Percentiles rank a stretch among this genome's conserved stretches.
These are phyloP conservation scores for Conchocele bisecta DNA, from an alignment of 2,888 invertebrate genomes.

Conservation along the genomic window DNA sequence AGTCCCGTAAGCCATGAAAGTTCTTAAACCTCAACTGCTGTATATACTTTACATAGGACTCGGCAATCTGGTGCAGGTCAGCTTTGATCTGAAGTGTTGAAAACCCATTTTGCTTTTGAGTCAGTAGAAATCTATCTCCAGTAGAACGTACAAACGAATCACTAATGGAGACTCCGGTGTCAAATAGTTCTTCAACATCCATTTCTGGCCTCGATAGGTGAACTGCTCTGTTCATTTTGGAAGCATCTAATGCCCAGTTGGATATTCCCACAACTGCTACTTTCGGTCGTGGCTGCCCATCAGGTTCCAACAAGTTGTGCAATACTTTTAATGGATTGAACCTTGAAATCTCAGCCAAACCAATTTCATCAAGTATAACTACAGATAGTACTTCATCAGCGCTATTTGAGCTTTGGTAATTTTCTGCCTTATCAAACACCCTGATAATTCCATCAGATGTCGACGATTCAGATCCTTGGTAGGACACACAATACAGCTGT, in stretches of 20 bases:
- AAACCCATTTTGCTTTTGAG: background rate
- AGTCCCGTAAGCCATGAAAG: slow-evolving; percentile 65
- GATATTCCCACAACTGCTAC: slow-evolving; percentile 73
- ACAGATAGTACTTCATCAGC: slow-evolving; percentile 62
- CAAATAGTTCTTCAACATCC: slow-evolving; percentile 62
- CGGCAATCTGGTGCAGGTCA: slow-evolving; percentile 35
- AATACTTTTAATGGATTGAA: slow-evolving; percentile 73
- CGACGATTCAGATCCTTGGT: slow-evolving; percentile 71
- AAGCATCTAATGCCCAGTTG: slow-evolving; percentile 73
- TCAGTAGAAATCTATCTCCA: background rate
- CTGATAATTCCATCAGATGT: slow-evolving; percentile 73
- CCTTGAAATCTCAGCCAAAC: slow-evolving; percentile 70
- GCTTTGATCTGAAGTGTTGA: too few relatives aligned
- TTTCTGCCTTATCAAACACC: slow-evolving; percentile 69
- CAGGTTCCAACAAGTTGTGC: slow-evolving; percentile 69
- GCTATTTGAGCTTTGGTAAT: slow-evolving; percentile 58
- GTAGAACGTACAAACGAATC: slow-evolving; percentile 27
- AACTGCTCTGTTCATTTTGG: slow-evolving; percentile 76
- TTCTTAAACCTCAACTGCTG: slow-evolving; percentile 45
- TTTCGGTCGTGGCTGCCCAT: slow-evolving; percentile 54
- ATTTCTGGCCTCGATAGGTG: slow-evolving; percentile 70
- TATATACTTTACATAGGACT: slow-evolving; percentile 30
- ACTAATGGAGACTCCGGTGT: slow-evolving; percentile 64
- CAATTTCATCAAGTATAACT: slow-evolving; percentile 74
- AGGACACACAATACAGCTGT: slow-evolving; percentile 65